These are phyloP conservation scores for Cottus gobio DNA, from an alignment of 2,113 vertebrate genomes.

Conservation along the genomic window DNA sequence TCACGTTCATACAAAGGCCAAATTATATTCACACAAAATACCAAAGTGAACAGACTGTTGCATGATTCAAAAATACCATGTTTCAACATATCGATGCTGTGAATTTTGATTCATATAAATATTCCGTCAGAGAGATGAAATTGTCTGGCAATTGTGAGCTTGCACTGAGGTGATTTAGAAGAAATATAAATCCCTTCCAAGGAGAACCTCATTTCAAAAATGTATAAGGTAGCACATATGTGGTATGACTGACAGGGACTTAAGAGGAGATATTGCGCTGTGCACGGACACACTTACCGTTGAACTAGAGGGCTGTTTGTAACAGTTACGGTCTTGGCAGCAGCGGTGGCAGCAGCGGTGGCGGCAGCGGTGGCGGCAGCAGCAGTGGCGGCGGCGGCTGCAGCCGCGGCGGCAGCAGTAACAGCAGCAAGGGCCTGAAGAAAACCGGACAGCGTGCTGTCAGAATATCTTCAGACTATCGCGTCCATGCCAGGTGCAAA, in stretches of 20 bases:
- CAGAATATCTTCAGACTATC: not conserved
- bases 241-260: not conserved
- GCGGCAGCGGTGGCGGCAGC: constrained; percentile 37
- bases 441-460: constrained; percentile 26
- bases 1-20: constrained; percentile 81
- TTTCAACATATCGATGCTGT: constrained; percentile 42
- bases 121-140: too few species aligned
- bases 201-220: not conserved
- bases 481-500: not conserved
- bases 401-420: constrained; percentile 34
- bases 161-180: constrained; percentile 16
- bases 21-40: constrained; percentile 64
- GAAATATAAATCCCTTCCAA: constrained; percentile 1
- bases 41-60: constrained; percentile 44
- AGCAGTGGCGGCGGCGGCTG: constrained; percentile 39
- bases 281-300: constrained; percentile 69
- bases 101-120: too few species aligned
- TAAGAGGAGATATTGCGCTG: not conserved
- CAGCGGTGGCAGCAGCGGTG: constrained; percentile 32
- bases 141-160: constrained; percentile 13
- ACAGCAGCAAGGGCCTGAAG: constrained; percentile 60
- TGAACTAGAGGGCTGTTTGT: constrained; percentile 63
- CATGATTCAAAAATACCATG: constrained; percentile 10
- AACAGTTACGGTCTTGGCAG: constrained; percentile 61
- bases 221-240: not conserved